Base-by-base conservation (phyloP, 2,797 vertebrate species). In the Balearica regulorum region DNA sequence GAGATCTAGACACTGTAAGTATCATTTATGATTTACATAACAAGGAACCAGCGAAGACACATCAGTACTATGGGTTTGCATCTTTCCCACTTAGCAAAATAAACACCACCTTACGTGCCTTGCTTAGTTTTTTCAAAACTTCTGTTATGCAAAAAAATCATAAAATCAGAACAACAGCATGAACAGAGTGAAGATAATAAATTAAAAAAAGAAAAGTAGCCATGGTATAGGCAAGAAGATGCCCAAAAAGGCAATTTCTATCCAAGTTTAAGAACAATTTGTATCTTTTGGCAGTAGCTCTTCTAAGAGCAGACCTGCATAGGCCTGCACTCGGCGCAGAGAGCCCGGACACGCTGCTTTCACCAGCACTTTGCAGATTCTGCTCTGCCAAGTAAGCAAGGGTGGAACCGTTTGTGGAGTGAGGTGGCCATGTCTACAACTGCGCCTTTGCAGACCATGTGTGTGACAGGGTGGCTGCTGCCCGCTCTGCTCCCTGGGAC, bases 321-420 rank as follows among this genome's bases (percentile, higher is more conserved):
- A 65, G 31, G 29, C 41, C 39, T 26, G 53, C 58, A 20, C 39
- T 13, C 0, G 14, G 10, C 28, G 8, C 15, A 13, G 11, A 19
- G 8, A 44, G 37, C 46, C 25, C 0, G 1, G 22, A 11, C 24
- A 15, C 0, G 28, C 31, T 1, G 1, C 11, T 21, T 25, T 48
- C 55, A 58, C 61, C 4, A 9, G 44, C 15, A 4, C 21, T 2
- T 22, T 6, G 13, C 9, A 41, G 9, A 26, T 19, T 20, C 39
- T 21, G 19, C 62, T 48, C 44, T 43, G 39, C 35, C 70, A 16
- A 21, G 14, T 9, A 10, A 26, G n/a, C 26, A 43, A 22, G 0
- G 10, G 46, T 26, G 6, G 46, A 26, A 44, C 5, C 1, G 1
- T 14, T 6, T 37, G 46, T 16, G 58, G 25, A 41, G 49, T 1